Base-by-base conservation (phyloP, 2,113 vertebrate species). In the Pollimyrus isidori region DNA sequence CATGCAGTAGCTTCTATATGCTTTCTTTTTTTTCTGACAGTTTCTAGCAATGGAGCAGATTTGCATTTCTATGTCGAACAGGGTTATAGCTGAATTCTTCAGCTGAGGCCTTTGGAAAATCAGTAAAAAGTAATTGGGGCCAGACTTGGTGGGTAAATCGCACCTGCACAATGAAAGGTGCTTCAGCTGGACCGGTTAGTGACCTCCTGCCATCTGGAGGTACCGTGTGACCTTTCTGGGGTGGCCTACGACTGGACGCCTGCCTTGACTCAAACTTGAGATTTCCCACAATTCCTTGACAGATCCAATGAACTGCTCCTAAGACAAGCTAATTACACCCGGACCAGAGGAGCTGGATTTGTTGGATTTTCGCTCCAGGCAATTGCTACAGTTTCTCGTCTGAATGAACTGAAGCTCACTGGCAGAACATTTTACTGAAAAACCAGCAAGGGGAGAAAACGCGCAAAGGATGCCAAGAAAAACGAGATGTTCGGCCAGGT, bases 41-140 rank as follows among this genome's bases (percentile, higher is more conserved):
- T 26, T 87, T 52, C 89, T 52, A 13, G 45, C 89, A 87, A 45
- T 73, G 30, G 30, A 73, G 86, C 50, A 73, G 35, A 82, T 87
- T 82, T 82, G 86, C 85, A 73, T n/a, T 87, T 86, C 86, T 46
- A 58, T 35, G 65, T 83, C 73, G 7, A 21, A 83, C 7, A 82
- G 88, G 39, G 35, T n/a, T 56, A 45, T 39, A 82, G 65, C 73
- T 30, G 73, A 83, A 89, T 88, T 52, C 62, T 87, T 73, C 89
- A 87, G 89, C 87, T 87, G 89, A 53, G 85, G 86, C 91, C 89
- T 92, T 88, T 91, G 88, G 88, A 89, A 92, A 85, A 90, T 88
- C 88, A 92, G 88, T 88, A 90, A 89, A 88, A 88, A 80, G 86
- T 92, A 92, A 92, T 91, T 92, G 89, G 89, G 89, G 89, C 91